phyloP scores from a whole-genome alignment of 2,113 vertebrate species.

The Nestor notabilis region DNA sequence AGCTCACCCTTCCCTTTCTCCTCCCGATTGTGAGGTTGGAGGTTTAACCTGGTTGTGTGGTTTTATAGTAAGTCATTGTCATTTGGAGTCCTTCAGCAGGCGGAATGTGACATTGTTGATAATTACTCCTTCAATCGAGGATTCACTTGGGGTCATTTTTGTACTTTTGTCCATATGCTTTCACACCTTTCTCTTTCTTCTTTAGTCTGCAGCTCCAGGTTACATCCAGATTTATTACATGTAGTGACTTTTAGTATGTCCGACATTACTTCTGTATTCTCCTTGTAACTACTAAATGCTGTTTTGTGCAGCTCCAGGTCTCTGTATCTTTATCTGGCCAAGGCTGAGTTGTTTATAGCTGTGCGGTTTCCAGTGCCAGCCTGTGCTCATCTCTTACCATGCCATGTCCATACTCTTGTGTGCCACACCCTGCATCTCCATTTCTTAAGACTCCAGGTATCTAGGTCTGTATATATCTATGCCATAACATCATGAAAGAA shows the following conservation, averaged over 20 bases:
- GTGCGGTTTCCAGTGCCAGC: background rate
- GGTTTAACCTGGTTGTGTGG: background rate
- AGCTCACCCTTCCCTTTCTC: background rate
- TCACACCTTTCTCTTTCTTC: background rate
- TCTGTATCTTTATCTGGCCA: background rate
- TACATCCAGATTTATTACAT: background rate
- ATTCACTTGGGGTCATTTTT: background rate
- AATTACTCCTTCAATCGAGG: background rate
- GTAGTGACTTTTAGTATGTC: background rate
- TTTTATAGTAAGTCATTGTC: background rate
- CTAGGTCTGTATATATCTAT: background rate
- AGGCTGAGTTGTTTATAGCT: background rate
- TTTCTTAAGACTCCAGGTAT: background rate
- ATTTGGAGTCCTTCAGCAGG: background rate
- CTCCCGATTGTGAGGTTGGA: background rate
- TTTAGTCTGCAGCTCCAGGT: background rate
- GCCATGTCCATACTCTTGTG: background rate
- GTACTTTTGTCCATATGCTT: background rate
- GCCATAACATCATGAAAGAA: background rate
- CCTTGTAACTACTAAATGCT: background rate
- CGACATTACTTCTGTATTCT: background rate
- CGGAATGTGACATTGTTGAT: background rate
- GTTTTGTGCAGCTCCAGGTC: background rate
- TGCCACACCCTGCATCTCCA: fast-evolving
- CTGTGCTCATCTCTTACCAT: background rate